Base-by-base conservation (phyloP, 1,140 invertebrate species). In the Tetragnatha versicolor region DNA sequence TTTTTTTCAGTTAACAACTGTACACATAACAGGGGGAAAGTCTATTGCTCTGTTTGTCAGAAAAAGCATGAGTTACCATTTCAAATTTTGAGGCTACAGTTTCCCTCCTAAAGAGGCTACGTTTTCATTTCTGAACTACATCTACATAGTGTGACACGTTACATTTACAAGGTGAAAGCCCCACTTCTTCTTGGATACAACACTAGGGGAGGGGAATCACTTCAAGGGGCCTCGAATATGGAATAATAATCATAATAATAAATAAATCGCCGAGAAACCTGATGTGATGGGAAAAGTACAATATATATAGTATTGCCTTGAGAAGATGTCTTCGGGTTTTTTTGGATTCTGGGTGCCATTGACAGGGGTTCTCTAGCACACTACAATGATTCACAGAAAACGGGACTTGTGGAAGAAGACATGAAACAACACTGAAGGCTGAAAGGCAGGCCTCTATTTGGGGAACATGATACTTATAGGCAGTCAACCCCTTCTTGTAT, bases 1-100 rank as follows among this genome's bases (percentile, higher is more conserved):
- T 33, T 58, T 58, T 76, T n/a, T 65, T 76, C 49, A 17, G 25
- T 25, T 78, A 78, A 78, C 76, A 78, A 78, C 76, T 78, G 76
- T 78, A 78, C 76, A 78, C 63, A 69, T 78, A 45, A 68, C 58
- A 58, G 35, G 20, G 45, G 76, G 65, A 58, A 65, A 14, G 37
- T 25, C 76, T 78, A 78, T 78, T 78, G 76, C 76, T 78, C 39
- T 68, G 47, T 31, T 45, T 55, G 39, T 47, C 37, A 60, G 25
- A 42, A 39, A 27, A 55, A 58, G 49, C 33, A 17, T 42, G 66
- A n/a, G 68, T 58, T 58, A 22, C 12, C 14, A 27, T 12, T 65
- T 14, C 12, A 12, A 42, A 25, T 58, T 73, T 78, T 58, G 29
- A 45, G 55, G 37, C 61, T 78, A 78, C 27, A 22, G 25, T 65